phyloP scores from a whole-genome alignment of 2,113 vertebrate species.

The Anoplopoma fimbria region DNA sequence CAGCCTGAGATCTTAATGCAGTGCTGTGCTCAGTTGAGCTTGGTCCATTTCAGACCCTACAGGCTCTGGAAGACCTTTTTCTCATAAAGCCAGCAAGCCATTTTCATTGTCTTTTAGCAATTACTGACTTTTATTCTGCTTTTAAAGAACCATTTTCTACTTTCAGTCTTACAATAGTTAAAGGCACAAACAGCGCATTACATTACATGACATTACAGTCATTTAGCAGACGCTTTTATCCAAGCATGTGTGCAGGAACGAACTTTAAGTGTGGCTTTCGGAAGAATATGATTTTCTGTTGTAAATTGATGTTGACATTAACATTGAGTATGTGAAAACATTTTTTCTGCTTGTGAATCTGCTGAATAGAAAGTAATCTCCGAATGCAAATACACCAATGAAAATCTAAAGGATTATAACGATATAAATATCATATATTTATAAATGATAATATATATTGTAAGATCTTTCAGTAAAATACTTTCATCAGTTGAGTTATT shows the following conservation, averaged over 20 bases:
- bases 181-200: slow-evolving; percentile 2
- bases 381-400: background rate
- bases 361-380: background rate
- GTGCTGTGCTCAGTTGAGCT: slow-evolving; percentile 15
- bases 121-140: slow-evolving; percentile 38
- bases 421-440: no score
- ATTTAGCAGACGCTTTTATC: no score
- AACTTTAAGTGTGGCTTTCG: background rate
- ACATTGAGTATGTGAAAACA: background rate
- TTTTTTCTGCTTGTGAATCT: background rate
- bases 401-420: background rate
- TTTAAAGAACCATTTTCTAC: slow-evolving; percentile 7
- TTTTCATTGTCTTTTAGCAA: slow-evolving; percentile 39
- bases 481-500: background rate
- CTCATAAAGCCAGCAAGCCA: background rate
- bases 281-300: background rate
- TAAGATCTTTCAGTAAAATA: background rate
- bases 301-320: background rate
- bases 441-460: no score
- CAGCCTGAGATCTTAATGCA: slow-evolving; percentile 6
- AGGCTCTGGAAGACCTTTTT: slow-evolving; percentile 19
- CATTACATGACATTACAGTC: no score
- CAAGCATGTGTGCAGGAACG: background rate
- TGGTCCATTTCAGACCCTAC: slow-evolving; percentile 1
- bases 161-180: background rate